Conservation (phyloP, 2,113 vertebrate genomes). For the Vulpes lagopus region DNA sequence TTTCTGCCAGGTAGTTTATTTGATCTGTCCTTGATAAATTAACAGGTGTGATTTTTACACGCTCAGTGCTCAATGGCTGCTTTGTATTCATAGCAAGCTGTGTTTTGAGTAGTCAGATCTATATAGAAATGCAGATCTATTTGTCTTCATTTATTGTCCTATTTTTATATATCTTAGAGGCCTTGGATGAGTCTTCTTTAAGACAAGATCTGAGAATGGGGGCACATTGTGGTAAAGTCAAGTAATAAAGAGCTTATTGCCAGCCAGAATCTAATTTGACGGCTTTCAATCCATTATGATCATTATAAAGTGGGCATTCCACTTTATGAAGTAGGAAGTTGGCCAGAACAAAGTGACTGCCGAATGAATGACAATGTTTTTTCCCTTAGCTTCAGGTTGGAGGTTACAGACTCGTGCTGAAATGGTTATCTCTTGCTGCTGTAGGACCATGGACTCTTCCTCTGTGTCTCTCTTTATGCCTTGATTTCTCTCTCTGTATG, state of each 20-base stretch:
- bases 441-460: neutral
- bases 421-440: neutral
- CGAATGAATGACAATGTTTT: neutral
- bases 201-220: neutral
- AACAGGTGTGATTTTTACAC: slow-evolving; percentile 39
- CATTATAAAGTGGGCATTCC: neutral
- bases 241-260: slow-evolving; percentile 29
- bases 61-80: neutral
- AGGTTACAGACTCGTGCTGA: neutral
- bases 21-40: slow-evolving; percentile 46
- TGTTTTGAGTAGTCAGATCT: neutral
- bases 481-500: neutral
- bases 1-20: neutral
- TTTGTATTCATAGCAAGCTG: slow-evolving; percentile 47
- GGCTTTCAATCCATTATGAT: neutral
- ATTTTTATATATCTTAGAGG: neutral
- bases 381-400: neutral
- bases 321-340: neutral
- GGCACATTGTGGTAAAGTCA: neutral
- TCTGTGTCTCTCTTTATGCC: neutral
- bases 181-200: neutral
- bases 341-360: neutral
- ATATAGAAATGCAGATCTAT: neutral
- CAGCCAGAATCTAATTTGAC: neutral
- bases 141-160: slow-evolving; percentile 4